phyloP scores from a whole-genome alignment of 1,140 invertebrate species.

The Leptoteleia sp. region DNA sequence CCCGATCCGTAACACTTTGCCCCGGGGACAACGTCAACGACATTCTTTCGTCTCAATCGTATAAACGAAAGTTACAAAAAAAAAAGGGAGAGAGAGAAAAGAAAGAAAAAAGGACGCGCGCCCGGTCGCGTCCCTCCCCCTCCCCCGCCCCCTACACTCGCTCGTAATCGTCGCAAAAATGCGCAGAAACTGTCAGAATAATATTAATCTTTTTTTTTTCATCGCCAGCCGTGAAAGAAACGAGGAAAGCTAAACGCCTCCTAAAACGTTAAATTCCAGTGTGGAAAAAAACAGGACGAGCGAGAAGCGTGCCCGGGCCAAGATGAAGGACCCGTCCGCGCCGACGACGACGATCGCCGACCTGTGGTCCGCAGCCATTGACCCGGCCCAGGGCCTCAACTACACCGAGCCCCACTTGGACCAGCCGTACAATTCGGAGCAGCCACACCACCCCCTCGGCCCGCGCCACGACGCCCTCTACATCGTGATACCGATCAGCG shows the following conservation, averaged over 20 bases:
- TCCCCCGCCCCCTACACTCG: too few relatives aligned
- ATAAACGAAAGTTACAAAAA: too few relatives aligned
- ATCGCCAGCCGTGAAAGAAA: not conserved
- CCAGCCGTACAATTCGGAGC: slow-evolving; percentile 22
- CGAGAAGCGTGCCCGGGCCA: not conserved
- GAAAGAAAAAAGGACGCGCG: too few relatives aligned
- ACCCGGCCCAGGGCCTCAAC: slow-evolving; percentile 24
- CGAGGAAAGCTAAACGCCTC: not conserved
- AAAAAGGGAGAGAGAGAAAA: too few relatives aligned
- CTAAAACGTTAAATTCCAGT: slow-evolving; percentile 37
- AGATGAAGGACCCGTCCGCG: slow-evolving; percentile 16
- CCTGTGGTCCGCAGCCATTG: slow-evolving; percentile 29
- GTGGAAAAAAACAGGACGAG: slow-evolving; percentile 5
- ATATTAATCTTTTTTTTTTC: too few relatives aligned
- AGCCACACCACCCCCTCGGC: slow-evolving; percentile 12
- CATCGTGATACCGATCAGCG: slow-evolving; percentile 89
- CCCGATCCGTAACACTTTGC: too few relatives aligned
- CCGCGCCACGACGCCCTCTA: slow-evolving; percentile 85
- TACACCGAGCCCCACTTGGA: slow-evolving; percentile 18
- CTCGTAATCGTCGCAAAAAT: too few relatives aligned
- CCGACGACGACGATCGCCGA: slow-evolving; percentile 16
- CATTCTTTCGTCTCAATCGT: too few relatives aligned
- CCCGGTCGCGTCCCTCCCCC: too few relatives aligned
- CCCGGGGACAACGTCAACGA: too few relatives aligned
- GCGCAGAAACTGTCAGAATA: too few relatives aligned